Percentiles rank a stretch among this genome's conserved stretches.
These are phyloP conservation scores for Sebastes trivittatus DNA, from an alignment of 2,797 vertebrate species.

Conservation along the genomic window DNA sequence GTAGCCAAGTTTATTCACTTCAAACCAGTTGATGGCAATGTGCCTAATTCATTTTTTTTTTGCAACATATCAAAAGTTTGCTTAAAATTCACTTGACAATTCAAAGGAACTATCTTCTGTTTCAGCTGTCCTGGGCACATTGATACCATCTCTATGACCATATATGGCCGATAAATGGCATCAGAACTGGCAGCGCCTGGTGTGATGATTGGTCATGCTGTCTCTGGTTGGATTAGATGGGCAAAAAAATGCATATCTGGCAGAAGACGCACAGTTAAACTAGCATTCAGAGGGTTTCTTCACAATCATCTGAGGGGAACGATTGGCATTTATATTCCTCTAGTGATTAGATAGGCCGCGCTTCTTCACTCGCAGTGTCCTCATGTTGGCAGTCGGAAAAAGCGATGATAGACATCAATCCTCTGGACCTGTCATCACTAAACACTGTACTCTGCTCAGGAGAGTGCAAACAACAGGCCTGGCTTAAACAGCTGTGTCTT, in stretches of 20 bases:
- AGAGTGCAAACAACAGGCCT: constrained; percentile 49
- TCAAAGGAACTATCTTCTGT: not conserved
- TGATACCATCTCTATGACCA: constrained; percentile 9
- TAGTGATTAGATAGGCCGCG: constrained; percentile 30
- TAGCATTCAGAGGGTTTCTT: constrained; percentile 4
- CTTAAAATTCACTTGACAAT: not conserved
- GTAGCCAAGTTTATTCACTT: not conserved
- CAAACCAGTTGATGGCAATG: not conserved
- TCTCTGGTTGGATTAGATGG: constrained; percentile 42
- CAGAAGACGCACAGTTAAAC: constrained; percentile 26
- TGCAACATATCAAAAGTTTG: not conserved
- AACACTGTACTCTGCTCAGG: constrained; percentile 29
- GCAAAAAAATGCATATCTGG: constrained; percentile 48
- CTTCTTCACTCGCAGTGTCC: constrained; percentile 11
- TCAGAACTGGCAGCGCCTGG: not conserved
- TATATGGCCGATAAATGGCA: constrained; percentile 14
- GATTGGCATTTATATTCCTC: constrained; percentile 29
- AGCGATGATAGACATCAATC: constrained; percentile 42
- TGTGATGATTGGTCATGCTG: constrained; percentile 30
- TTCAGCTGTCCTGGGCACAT: not conserved
- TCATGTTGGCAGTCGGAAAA: constrained; percentile 36
- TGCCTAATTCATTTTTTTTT: not conserved
- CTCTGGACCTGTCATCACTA: constrained; percentile 42
- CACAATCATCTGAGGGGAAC: constrained; percentile 26
- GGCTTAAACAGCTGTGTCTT: constrained; percentile 50